Evolutionary conservation across 2,113 vertebrate genomes (phyloP).

Genomic region (Tyrannus savana): DNA sequence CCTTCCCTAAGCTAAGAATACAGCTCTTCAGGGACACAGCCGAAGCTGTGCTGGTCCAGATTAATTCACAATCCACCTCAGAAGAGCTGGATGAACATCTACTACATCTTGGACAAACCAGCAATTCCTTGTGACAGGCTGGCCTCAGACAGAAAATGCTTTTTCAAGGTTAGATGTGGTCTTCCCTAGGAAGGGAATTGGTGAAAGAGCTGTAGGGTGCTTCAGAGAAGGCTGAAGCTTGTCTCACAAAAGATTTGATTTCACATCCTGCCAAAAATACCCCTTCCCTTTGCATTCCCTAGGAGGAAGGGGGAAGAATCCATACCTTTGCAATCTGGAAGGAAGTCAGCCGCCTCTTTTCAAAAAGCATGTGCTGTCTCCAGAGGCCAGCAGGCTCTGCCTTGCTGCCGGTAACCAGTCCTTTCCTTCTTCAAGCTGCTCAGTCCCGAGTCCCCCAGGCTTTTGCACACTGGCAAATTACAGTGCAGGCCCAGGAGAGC

Average conservation of each 20-base stretch:
- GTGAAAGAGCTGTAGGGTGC: background rate
- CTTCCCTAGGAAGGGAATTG: background rate
- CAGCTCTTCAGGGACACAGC: background rate
- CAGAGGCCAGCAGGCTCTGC: background rate
- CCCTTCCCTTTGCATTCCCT: background rate
- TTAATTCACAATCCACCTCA: background rate
- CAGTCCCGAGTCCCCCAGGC: rapidly evolving
- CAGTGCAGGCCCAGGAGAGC: rapidly evolving
- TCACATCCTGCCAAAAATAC: background rate
- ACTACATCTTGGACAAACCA: background rate
- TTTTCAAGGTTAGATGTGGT: background rate
- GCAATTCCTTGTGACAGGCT: background rate
- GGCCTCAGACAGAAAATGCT: background rate
- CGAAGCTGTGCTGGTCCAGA: background rate
- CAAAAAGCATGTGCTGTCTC: rapidly evolving
- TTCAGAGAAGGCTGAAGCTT: background rate
- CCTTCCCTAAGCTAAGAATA: background rate
- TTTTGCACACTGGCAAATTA: rapidly evolving
- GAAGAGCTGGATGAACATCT: background rate
- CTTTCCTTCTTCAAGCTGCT: background rate
- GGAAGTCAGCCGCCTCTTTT: background rate
- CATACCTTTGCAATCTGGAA: background rate
- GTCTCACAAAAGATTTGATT: background rate
- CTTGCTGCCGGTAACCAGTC: background rate
- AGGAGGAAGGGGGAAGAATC: background rate